Percentiles rank a stretch among this genome's conserved stretches.
phyloP scores from a whole-genome alignment of 2,113 vertebrate species.

The Haplotaxodon microlepis region DNA sequence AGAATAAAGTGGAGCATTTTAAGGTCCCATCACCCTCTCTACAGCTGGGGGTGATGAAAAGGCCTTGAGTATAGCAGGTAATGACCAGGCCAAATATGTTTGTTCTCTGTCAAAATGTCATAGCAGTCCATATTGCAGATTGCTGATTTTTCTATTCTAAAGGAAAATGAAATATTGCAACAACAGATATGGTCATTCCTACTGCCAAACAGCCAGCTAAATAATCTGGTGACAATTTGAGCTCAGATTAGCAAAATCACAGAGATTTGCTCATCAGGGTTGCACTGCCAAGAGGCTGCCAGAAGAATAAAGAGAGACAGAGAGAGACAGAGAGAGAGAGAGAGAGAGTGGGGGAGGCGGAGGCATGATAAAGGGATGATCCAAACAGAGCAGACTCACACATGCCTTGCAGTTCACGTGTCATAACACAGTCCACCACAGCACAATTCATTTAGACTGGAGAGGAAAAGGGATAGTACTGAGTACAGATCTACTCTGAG shows the following conservation, averaged over 20 bases:
- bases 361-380: not conserved
- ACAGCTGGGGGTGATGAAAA: not conserved
- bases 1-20: not conserved
- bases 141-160: not conserved
- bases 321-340: not conserved
- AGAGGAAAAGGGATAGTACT: not conserved
- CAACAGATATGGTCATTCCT: not conserved
- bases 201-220: not conserved
- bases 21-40: not conserved
- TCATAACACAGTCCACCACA: not conserved
- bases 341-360: not conserved
- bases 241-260: slow-evolving; percentile 14
- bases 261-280: not conserved
- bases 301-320: not conserved
- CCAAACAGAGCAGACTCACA: not conserved
- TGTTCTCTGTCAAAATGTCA: not conserved
- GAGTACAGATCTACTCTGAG: not conserved
- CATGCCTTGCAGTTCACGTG: slow-evolving; percentile 1
- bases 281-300: not conserved
- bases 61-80: not conserved
- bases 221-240: not conserved
- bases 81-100: not conserved
- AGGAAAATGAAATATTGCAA: not conserved
- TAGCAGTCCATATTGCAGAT: not conserved
- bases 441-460: not conserved